Percentiles rank a stretch among this genome's conserved stretches.
phyloP scores from a whole-genome alignment of 2,888 invertebrate species.

The Melanargia galathea region DNA sequence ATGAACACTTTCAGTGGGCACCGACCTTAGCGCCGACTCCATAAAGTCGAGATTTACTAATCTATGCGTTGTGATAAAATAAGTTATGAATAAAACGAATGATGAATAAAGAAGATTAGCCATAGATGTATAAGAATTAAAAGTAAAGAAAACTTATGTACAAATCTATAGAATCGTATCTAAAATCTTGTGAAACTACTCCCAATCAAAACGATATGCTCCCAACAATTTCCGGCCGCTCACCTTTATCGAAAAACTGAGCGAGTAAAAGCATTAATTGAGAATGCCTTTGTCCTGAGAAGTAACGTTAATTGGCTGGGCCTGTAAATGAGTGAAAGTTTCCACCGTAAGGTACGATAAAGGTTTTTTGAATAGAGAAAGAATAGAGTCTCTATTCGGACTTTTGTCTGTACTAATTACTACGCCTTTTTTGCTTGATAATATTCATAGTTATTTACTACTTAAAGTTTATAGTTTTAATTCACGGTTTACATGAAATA shows the following conservation, averaged over 20 bases:
- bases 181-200: neutral
- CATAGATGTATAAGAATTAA: no score
- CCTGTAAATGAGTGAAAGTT: slow-evolving; percentile 23
- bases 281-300: slow-evolving; percentile 29
- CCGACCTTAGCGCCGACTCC: no score
- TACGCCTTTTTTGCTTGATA: no score
- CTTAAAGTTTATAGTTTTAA: no score
- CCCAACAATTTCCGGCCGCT: slow-evolving; percentile 5
- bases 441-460: no score
- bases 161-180: no score
- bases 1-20: no score
- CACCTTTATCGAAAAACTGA: slow-evolving; percentile 21
- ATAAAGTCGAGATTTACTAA: no score
- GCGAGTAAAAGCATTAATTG: slow-evolving; percentile 22
- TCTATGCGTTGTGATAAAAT: no score
- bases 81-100: no score
- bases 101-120: no score
- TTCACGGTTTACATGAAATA: neutral
- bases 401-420: neutral
- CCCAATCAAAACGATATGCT: slow-evolving; percentile 6
- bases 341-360: slow-evolving; percentile 12
- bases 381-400: neutral
- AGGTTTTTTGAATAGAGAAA: slow-evolving; percentile 13
- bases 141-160: no score
- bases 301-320: slow-evolving; percentile 23